Conservation (phyloP, 1,140 invertebrate genomes). For the Plutomurus gul region DNA sequence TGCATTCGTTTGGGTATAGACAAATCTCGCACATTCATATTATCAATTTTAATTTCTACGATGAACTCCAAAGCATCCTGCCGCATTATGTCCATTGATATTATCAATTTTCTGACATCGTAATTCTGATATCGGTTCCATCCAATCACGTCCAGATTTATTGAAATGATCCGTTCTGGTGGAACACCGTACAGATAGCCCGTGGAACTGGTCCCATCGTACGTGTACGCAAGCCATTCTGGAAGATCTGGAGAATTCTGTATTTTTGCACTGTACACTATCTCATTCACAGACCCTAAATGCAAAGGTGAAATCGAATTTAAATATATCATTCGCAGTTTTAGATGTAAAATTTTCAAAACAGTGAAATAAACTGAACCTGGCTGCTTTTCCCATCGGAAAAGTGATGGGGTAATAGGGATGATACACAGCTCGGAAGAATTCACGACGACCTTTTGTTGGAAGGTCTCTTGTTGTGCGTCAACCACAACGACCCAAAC, state of each 20-base stretch:
- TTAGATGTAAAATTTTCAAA: background rate
- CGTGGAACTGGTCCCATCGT: conserved; percentile 56
- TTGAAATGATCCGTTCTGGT: conserved; percentile 28
- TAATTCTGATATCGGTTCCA: conserved; percentile 43
- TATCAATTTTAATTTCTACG: conserved; percentile 84
- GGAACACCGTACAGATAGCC: conserved; percentile 52
- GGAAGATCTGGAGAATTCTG: conserved; percentile 71
- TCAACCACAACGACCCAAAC: background rate
- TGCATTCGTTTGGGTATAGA: conserved; percentile 70
- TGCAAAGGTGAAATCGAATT: background rate
- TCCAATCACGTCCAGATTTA: conserved; percentile 48
- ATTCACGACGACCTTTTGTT: conserved; percentile 46
- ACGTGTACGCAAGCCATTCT: conserved; percentile 79
- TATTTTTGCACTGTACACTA: conserved; percentile 49
- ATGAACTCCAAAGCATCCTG: conserved; percentile 70
- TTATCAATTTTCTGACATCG: conserved; percentile 37
- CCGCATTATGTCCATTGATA: conserved; percentile 47
- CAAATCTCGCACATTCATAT: conserved; percentile 82
- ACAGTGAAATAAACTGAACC: conserved; percentile 12
- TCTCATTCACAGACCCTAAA: conserved; percentile 46
- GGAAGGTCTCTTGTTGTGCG: conserved; percentile 9
- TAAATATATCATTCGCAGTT: background rate
- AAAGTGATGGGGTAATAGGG: conserved; percentile 39
- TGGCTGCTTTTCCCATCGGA: conserved; percentile 46
- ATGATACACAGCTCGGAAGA: conserved; percentile 50